Evolutionary conservation across 2,797 vertebrate species (phyloP).

Genomic region (Scolopax bukidnonensis): DNA sequence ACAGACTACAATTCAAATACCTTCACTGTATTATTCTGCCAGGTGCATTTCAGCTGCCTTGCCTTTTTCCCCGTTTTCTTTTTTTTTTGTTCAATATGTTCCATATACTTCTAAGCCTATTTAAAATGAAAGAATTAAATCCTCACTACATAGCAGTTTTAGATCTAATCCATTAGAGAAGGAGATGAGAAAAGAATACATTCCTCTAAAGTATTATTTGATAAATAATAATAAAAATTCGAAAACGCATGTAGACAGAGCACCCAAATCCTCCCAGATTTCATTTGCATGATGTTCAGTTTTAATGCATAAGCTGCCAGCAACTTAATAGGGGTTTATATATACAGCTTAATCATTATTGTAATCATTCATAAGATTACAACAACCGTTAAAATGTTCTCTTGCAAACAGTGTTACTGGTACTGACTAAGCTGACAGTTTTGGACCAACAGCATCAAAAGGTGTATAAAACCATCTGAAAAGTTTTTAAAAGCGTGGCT

Average conservation of each 20-base stretch:
- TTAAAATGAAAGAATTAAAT: neutral
- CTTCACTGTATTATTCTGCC: neutral
- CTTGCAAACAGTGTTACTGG: neutral
- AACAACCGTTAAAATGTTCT: neutral
- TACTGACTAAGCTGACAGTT: neutral
- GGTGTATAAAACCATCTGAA: neutral
- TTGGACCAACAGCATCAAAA: neutral
- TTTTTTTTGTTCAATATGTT: neutral
- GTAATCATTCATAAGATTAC: neutral
- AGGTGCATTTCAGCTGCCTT: neutral
- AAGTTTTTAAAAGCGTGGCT: neutral
- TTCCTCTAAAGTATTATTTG: neutral
- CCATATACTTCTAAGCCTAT: neutral
- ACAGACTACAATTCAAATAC: constrained; percentile 5
- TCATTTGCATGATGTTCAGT: neutral
- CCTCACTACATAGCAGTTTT: neutral
- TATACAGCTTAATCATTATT: neutral
- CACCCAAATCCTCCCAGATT: neutral
- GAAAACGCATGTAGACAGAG: neutral
- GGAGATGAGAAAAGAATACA: neutral
- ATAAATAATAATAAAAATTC: neutral
- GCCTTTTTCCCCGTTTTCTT: neutral
- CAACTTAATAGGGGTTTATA: neutral
- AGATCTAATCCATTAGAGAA: neutral
- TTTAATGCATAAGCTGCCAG: neutral